Base-by-base conservation (phyloP, 37 sponge, comb jelly and placozoan genomes). In the Halisarca cf. caerulea region DNA sequence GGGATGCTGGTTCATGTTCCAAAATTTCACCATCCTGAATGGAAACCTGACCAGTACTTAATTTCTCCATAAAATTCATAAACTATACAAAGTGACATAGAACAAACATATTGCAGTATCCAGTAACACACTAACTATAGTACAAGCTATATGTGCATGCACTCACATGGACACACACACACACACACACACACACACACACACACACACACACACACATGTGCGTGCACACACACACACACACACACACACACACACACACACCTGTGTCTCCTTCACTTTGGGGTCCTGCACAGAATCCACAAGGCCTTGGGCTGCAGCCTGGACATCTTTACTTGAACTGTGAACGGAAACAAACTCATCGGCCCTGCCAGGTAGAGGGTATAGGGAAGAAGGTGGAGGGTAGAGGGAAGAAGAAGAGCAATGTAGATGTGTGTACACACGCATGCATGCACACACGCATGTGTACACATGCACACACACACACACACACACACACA, bases 21-120 rank as follows among this genome's bases (percentile, higher is more conserved):
- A 32, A 8, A 9, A 84, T 85, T 34, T 86, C 47, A 23, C 85
- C 61, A 54, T 89, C 82, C 70, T 83, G 61, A 55, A 89, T 55
- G n/a, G 54, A 28, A 23, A 66, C 32, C 72, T 92, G 89, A 21
- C 87, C 90, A 34, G 72, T 80, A 3, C 90, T 84, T 25, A 92
- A 27, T 59, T 89, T 86, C 58, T 83, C 80, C 11, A 92, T 83
- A 89, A 92, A 92, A 20, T 88, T 43, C 89, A 89, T 89, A 64
- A 92, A 92, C 90, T 91, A 35, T 1, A 39, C 42, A 74, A 1
- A 33, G 30, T 25, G 27, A 45, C 6, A 5, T 5, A 47, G 51
- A 47, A 47, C 27, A 68, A 0, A 32, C 73, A 41, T 38, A 90
- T 86, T 78, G 83, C 80, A 21, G 91, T 86, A 5, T 78, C 86